Evolutionary conservation across 2,888 invertebrate genomes (phyloP), one percentile per base, ranked within the genome.

Genomic region (Hirtodrosophila confusa): DNA sequence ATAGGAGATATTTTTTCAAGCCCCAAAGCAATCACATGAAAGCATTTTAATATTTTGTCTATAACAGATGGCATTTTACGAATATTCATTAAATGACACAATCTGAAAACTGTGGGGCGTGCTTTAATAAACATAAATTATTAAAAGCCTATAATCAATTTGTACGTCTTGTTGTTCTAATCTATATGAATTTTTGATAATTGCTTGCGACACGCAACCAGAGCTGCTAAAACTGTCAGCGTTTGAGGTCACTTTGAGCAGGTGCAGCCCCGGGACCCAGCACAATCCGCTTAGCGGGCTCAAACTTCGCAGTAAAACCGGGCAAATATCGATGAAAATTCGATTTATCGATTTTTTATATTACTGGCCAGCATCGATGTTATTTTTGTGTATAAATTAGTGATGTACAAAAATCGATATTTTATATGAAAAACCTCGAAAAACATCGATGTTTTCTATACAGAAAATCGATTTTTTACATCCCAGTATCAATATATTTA

Each of bases 111-210:
- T 48, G 11, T 44, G 33, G 35, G 69, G 69, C 35, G 61, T 68
- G 61, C 60, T 62, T 69, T 63, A 75, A 75, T 80, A 58, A 62
- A 69, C 55, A 74, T 85, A 85, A 78, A 75, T 84, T 82, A 85
- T 85, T 71, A 58, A 69, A 56, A 41, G 63, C 49, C 68, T 58
- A 72, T 82, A 87, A 84, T 84, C 82, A 79, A 85, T 84, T 70
- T 70, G 50, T 58, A 36, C 45, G 40, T 35, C 48, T 55, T 62
- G 53, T 48, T 74, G 50, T 53, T 41, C 35, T 39, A 60, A 62
- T 64, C 51, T 57, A 61, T 72, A 67, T 60, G 77, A 72, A 72
- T 71, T 63, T 63, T 60, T 40, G 70, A 71, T 70, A 87, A 78
- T 82, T 71, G 76, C 35, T 73, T 82, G 66, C 36, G 71, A 44